Conservation (phyloP, 2,113 vertebrate species). For the Neodontobutis hainanensis region DNA sequence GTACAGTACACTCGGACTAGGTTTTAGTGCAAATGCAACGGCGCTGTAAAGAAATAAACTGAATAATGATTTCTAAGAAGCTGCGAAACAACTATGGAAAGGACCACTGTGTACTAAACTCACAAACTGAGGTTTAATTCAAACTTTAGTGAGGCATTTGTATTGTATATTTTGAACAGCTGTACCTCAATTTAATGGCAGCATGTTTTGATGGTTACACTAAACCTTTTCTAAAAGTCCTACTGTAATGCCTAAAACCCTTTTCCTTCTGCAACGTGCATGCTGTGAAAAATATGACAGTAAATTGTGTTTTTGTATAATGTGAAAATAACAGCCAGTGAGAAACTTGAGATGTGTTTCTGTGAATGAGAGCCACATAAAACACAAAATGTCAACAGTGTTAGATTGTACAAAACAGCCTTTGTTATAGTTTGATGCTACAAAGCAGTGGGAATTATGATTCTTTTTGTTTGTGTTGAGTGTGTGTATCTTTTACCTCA, state of each 20-base stretch:
- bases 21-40: neutral
- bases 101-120: constrained; percentile 3
- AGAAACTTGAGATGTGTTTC: constrained; percentile 15
- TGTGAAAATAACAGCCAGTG: neutral
- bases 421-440: constrained; percentile 43
- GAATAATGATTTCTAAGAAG: neutral
- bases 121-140: neutral
- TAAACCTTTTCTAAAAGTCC: neutral
- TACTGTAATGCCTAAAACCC: neutral
- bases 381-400: constrained; percentile 12
- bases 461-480: constrained; percentile 58
- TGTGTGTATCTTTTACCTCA: constrained; percentile 86
- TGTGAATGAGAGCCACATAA: constrained; percentile 1
- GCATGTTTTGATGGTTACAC: neutral
- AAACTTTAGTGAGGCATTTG: constrained; percentile 10
- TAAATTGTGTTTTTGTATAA: neutral
- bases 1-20: constrained; percentile 1
- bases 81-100: neutral
- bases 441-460: constrained; percentile 34
- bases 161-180: constrained; percentile 5
- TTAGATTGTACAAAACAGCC: neutral
- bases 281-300: constrained; percentile 1
- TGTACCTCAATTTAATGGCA: constrained; percentile 3
- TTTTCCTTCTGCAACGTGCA: constrained; percentile 4
- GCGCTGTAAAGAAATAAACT: constrained; percentile 1